Evolutionary conservation across 2,797 vertebrate species (phyloP).

Genomic region (Chelon labrosus): DNA sequence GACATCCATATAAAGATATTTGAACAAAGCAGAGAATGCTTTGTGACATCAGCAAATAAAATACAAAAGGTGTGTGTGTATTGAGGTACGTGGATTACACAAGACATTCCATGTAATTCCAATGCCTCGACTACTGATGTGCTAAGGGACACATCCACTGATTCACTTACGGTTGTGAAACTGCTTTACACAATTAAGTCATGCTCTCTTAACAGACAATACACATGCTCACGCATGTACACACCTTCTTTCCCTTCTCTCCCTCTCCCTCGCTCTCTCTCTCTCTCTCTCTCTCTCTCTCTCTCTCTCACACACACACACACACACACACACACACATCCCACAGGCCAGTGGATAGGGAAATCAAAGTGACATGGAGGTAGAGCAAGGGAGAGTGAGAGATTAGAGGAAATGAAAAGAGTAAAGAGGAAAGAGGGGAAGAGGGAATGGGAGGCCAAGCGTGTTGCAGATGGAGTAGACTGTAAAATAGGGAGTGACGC

Average conservation of each 20-base stretch:
- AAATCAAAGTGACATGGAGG: slow-evolving; percentile 87
- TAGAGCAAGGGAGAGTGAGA: slow-evolving; percentile 79
- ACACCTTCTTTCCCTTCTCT: slow-evolving; percentile 10
- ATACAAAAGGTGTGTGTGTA: slow-evolving; percentile 21
- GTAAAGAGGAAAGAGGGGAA: slow-evolving; percentile 84
- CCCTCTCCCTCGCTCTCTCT: neutral
- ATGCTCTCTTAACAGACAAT: slow-evolving; percentile 73
- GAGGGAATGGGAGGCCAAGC: slow-evolving; percentile 75
- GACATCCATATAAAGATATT: slow-evolving; percentile 55
- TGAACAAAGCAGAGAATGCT: slow-evolving; percentile 44
- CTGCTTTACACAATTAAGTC: slow-evolving; percentile 81
- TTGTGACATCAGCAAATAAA: slow-evolving; percentile 42
- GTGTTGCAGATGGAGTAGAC: slow-evolving; percentile 76
- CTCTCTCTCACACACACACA: neutral
- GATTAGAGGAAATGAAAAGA: slow-evolving; percentile 88
- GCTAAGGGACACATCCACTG: slow-evolving; percentile 70
- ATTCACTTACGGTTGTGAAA: slow-evolving; percentile 73
- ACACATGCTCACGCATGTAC: slow-evolving; percentile 44
- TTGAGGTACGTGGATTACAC: slow-evolving; percentile 51
- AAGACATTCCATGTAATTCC: slow-evolving; percentile 65
- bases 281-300: neutral
- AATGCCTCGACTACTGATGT: slow-evolving; percentile 63
- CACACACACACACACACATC: slow-evolving; percentile 61
- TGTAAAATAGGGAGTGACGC: slow-evolving; percentile 75
- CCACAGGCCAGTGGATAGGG: slow-evolving; percentile 86